Base-by-base conservation (phyloP, 2,888 invertebrate species). In the Orthosia gracilis region DNA sequence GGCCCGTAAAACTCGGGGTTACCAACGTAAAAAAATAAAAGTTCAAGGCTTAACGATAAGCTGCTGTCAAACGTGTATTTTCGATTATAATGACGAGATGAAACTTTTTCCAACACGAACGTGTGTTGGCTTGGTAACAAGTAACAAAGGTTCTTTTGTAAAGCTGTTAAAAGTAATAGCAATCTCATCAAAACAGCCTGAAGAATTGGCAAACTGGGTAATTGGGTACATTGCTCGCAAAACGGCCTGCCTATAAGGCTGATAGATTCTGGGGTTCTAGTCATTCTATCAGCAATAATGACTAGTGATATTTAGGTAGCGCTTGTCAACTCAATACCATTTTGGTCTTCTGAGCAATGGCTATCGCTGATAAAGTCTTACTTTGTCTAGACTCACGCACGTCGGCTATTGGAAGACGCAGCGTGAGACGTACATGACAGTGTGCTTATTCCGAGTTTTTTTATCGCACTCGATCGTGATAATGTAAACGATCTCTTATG, bases 11-110 rank as follows among this genome's bases (percentile, higher is more conserved):
- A 52, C 5, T 26, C 26, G 26, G 82, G 31, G 64, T 65, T 69
- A 21, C 40, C 55, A 66, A 70, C 23, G 66, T 64, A 55, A 59
- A 71, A 71, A 82, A 3, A 15, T 66, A 17, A 69, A 76, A 65
- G 68, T 64, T 80, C 71, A 82, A 71, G 83, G 71, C 23, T 67
- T 55, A 13, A 55, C 69, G 45, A 31, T 59, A 67, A 55, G 40
- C 55, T 18, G 61, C 49, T 67, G 62, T 68, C 76, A 67, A 73
- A 75, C 31, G 52, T 15, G 52, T 54, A 26, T 17, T 49, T n/a
- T 45, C 23, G 31, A 63, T 47, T 26, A 55, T 65, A 55, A 77
- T 23, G 49, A 57, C 40, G 74, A 66, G 61, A 73, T 31, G 45
- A 47, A 59, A 71, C 9, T 47, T 58, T 74, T 71, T 49, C n/a